phyloP scores from a whole-genome alignment of 1,140 invertebrate species.

The Plodia interpunctella region DNA sequence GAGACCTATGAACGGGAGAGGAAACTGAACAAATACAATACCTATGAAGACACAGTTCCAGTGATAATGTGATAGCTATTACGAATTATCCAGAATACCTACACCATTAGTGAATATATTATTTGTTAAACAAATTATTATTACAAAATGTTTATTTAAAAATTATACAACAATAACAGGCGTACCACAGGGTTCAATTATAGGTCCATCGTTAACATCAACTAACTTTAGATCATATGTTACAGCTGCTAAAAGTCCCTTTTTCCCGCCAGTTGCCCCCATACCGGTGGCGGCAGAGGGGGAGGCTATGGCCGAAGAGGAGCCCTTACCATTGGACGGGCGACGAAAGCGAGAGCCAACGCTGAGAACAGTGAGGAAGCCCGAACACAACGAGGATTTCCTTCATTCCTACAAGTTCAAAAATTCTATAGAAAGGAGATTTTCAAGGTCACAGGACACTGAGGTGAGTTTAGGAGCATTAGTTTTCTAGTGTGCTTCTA shows the following conservation, averaged over 20 bases:
- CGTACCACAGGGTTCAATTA: background rate
- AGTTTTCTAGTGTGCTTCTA: no score
- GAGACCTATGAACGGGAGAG: no score
- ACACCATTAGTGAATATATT: no score
- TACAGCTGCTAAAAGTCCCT: slow-evolving; percentile 1
- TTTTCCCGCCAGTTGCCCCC: slow-evolving; percentile 17
- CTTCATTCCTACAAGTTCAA: slow-evolving; percentile 93
- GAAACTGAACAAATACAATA: no score
- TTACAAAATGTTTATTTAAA: no score
- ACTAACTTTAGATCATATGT: background rate
- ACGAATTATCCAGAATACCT: no score
- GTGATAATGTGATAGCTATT: no score
- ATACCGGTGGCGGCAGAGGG: slow-evolving; percentile 13
- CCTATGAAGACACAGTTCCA: no score
- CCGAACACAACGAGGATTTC: slow-evolving; percentile 70
- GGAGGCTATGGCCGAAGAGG: slow-evolving; percentile 21
- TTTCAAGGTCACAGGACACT: slow-evolving; percentile 73
- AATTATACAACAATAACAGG: background rate
- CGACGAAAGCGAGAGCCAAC: slow-evolving; percentile 44
- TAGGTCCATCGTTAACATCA: background rate
- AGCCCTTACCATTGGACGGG: slow-evolving; percentile 41
- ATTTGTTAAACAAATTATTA: no score
- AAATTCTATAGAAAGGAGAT: slow-evolving; percentile 94
- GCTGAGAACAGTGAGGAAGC: slow-evolving; percentile 54
- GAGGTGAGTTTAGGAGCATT: slow-evolving; percentile 47